phyloP scores from a whole-genome alignment of 2,888 invertebrate genomes.

The Leptothorax acervorum region DNA sequence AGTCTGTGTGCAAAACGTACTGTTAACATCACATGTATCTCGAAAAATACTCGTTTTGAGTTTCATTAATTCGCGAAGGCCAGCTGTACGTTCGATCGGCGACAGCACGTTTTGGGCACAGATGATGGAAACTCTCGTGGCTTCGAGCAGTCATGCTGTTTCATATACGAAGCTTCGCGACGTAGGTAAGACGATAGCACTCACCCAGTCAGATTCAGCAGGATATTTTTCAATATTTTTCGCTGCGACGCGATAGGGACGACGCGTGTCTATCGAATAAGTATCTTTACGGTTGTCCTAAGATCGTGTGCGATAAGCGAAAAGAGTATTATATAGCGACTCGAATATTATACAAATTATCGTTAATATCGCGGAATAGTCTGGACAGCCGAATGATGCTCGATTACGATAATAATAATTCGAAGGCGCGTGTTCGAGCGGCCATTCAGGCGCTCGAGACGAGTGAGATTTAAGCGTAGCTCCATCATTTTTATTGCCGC shows the following conservation, averaged over 20 bases:
- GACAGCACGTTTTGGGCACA: conserved; percentile 22
- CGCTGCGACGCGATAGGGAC: conserved; percentile 50
- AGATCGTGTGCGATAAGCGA: conserved; percentile 44
- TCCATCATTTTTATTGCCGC: conserved; percentile 53
- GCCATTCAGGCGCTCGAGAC: background rate
- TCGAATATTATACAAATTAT: conserved; percentile 55
- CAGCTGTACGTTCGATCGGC: background rate
- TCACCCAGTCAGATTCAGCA: conserved; percentile 57
- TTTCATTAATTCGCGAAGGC: background rate
- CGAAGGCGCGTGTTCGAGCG: conserved; percentile 7
- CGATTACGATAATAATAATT: conserved; percentile 46
- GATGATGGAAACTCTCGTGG: conserved; percentile 1
- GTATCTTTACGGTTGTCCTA: conserved; percentile 62
- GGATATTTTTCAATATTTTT: conserved; percentile 57
- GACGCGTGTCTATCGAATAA: conserved; percentile 58
- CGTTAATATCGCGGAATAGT: background rate
- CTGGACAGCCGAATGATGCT: conserved; percentile 58
- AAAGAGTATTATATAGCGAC: conserved; percentile 35
- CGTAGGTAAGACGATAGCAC: conserved; percentile 44
- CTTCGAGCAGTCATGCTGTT: conserved; percentile 55
- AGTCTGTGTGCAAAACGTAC: conserved; percentile 36
- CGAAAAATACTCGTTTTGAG: background rate
- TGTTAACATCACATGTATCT: background rate
- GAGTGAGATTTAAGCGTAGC: conserved; percentile 47
- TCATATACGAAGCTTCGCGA: conserved; percentile 60